Conservation (phyloP, 2,113 vertebrate species). For the Paramisgurnus dabryanus region DNA sequence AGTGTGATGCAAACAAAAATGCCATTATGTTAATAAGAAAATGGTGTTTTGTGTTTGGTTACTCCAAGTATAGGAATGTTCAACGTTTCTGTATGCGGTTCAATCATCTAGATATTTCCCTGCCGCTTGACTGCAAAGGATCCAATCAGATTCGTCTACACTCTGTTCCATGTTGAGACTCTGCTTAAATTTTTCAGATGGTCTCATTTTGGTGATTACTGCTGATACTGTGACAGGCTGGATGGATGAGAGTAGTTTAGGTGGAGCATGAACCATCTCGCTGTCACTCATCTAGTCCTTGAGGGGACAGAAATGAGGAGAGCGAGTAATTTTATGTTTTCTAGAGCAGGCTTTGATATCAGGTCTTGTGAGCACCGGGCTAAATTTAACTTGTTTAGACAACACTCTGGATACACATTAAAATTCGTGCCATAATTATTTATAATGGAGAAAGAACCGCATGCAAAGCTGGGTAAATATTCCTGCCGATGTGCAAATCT, state of each 20-base stretch:
- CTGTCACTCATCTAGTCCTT: not conserved
- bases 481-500: conserved; percentile 3
- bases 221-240: not conserved
- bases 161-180: not conserved
- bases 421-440: not conserved
- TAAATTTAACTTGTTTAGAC: not conserved
- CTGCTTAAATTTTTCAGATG: not conserved
- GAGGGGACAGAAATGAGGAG: not conserved
- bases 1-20: no score
- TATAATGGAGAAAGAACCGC: conserved; percentile 4
- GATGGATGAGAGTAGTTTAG: conserved; percentile 5
- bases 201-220: not conserved
- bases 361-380: not conserved
- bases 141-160: not conserved
- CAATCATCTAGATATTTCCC: not conserved
- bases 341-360: not conserved
- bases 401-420: conserved; percentile 19
- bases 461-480: conserved; percentile 26
- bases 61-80: no score
- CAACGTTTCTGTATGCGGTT: not conserved
- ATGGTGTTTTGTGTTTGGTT: no score
- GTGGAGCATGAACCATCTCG: not conserved
- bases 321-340: not conserved
- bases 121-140: not conserved
- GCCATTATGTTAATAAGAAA: no score